Conservation (phyloP, 2,888 invertebrate species). For the Euzophera pinguis region DNA sequence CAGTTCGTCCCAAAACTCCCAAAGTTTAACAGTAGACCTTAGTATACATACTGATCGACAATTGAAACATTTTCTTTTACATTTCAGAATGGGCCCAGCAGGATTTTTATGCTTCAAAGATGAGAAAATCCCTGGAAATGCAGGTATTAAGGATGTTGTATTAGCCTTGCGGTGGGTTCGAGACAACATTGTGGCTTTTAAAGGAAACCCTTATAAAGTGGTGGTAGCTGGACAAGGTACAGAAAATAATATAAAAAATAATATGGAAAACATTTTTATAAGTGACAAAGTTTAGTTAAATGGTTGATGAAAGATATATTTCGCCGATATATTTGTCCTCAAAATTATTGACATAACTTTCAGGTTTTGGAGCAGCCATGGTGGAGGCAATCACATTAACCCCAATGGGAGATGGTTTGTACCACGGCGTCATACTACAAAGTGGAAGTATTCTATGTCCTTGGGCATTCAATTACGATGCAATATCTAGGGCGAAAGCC, state of each 20-base stretch:
- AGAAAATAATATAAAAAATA: too few relatives aligned
- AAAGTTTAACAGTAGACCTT: too few relatives aligned
- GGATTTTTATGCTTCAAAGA: slow-evolving; percentile 60
- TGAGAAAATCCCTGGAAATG: slow-evolving; percentile 61
- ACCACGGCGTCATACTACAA: slow-evolving; percentile 61
- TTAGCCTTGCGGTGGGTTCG: slow-evolving; percentile 61
- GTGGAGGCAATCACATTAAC: slow-evolving; percentile 54
- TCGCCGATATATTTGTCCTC: too few relatives aligned
- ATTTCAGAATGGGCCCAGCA: slow-evolving; percentile 50
- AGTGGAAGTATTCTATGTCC: slow-evolving; percentile 63
- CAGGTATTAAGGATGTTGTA: slow-evolving; percentile 60
- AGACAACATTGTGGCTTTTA: slow-evolving; percentile 66
- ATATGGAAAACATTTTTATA: too few relatives aligned
- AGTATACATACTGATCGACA: too few relatives aligned
- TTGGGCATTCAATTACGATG: slow-evolving; percentile 64
- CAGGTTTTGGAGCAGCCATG: slow-evolving; percentile 59
- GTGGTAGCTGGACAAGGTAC: slow-evolving; percentile 52
- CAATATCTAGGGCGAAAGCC: slow-evolving; percentile 41
- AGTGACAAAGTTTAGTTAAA: too few relatives aligned
- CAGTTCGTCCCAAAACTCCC: too few relatives aligned
- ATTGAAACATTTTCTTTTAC: too few relatives aligned
- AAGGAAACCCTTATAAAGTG: slow-evolving; percentile 57
- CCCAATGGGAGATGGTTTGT: slow-evolving; percentile 45
- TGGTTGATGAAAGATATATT: too few relatives aligned
- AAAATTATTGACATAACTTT: background rate